Conservation (phyloP, 1,140 invertebrate species). For the Teleopsis dalmanni region DNA sequence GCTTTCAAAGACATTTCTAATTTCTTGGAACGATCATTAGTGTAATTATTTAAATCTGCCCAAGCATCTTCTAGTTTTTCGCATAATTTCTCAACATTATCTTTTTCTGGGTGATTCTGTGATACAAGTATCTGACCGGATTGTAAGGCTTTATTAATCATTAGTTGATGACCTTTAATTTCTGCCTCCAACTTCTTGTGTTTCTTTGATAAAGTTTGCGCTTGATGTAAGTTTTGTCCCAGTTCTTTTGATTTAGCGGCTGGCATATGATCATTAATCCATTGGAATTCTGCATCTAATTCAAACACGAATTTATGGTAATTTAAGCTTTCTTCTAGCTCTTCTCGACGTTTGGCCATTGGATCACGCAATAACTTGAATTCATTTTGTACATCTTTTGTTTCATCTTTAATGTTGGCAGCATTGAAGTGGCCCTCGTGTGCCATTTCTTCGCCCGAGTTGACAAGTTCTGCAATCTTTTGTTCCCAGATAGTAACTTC, state of each 20-base stretch:
- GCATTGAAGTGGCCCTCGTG: conserved; percentile 91
- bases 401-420: conserved; percentile 71
- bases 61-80: conserved; percentile 58
- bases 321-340: conserved; percentile 74
- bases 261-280: conserved; percentile 86
- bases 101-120: conserved; percentile 66
- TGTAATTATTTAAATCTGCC: conserved; percentile 60
- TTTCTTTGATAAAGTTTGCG: conserved; percentile 86
- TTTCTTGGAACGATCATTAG: conserved; percentile 63
- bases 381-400: conserved; percentile 62
- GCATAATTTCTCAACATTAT: conserved; percentile 63
- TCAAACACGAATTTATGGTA: conserved; percentile 91
- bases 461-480: conserved; percentile 66
- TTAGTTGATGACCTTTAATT: conserved; percentile 70
- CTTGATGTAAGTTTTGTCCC: conserved; percentile 81
- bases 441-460: conserved; percentile 80
- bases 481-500: conserved; percentile 72
- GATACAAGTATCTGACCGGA: conserved; percentile 63
- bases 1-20: conserved; percentile 79
- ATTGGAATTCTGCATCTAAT: conserved; percentile 86
- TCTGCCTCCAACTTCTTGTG: conserved; percentile 86
- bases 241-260: conserved; percentile 67
- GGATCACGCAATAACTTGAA: conserved; percentile 58
- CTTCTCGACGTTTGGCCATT: conserved; percentile 58
- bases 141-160: conserved; percentile 72